Percentiles rank a stretch among this genome's conserved stretches.
These are phyloP conservation scores for Mormyrops attenuatus DNA, from an alignment of 2,797 vertebrate genomes.

Conservation along the genomic window DNA sequence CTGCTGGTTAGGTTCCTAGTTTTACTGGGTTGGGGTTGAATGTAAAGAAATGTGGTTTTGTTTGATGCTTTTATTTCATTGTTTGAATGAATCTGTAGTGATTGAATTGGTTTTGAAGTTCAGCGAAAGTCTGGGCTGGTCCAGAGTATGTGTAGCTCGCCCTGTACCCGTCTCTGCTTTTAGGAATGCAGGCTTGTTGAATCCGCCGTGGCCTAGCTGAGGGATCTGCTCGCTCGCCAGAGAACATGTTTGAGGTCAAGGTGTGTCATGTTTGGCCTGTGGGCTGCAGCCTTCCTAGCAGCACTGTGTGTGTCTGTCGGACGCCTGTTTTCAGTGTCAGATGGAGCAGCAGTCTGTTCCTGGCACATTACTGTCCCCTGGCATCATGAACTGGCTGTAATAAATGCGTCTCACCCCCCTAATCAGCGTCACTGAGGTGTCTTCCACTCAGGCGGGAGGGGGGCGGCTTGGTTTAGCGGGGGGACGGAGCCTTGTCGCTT, in stretches of 20 bases:
- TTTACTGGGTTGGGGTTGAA: background rate
- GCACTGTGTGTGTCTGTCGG: background rate
- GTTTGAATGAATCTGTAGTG: background rate
- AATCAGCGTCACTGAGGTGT: constrained; percentile 4
- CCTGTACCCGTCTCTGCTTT: background rate
- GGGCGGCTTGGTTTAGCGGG: background rate
- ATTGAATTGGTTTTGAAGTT: background rate
- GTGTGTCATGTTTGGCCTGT: background rate
- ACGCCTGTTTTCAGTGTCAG: background rate
- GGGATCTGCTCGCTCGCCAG: background rate
- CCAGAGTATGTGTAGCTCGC: background rate
- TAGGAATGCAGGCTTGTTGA: background rate
- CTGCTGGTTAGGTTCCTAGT: background rate
- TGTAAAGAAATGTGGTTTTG: background rate
- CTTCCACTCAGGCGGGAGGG: background rate
- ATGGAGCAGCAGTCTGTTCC: background rate
- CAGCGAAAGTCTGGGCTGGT: background rate
- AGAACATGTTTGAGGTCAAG: background rate
- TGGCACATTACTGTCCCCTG: background rate
- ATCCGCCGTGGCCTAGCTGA: background rate
- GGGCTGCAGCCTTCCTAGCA: background rate
- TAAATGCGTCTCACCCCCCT: background rate
- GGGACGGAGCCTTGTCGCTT: background rate
- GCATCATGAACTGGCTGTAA: background rate
- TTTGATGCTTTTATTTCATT: background rate